Percentiles rank a stretch among this genome's conserved stretches.
Conservation (phyloP, 2,797 vertebrate genomes). For the Tachyglossus aculeatus region DNA sequence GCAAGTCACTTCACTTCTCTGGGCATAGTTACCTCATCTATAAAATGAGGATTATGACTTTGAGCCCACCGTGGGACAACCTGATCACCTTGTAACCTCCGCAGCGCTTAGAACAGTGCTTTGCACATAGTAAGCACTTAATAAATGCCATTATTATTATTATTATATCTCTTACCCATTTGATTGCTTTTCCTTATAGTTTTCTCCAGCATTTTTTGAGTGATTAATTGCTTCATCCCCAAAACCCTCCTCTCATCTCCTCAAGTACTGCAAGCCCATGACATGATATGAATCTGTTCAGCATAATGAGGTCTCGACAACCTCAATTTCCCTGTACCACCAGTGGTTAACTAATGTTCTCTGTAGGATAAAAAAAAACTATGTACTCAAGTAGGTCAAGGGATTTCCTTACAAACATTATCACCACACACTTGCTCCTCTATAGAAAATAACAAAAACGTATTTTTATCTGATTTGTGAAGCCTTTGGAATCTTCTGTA, state of each 20-base stretch:
- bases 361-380: slow-evolving; percentile 31
- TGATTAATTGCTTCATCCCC: slow-evolving; percentile 26
- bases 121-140: no score
- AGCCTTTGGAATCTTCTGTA: slow-evolving; percentile 42
- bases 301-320: slow-evolving; percentile 3
- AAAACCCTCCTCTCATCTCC: neutral
- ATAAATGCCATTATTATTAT: no score
- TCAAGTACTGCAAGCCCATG: slow-evolving; percentile 15
- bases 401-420: slow-evolving; percentile 56
- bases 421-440: slow-evolving; percentile 2
- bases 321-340: slow-evolving; percentile 16
- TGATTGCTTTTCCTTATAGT: no score
- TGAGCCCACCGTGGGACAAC: no score
- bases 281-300: slow-evolving; percentile 8
- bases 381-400: slow-evolving; percentile 49
- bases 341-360: slow-evolving; percentile 34
- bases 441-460: slow-evolving; percentile 44
- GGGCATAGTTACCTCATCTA: no score
- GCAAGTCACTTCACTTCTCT: no score
- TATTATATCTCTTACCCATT: no score
- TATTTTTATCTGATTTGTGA: slow-evolving; percentile 48
- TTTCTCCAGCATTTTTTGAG: slow-evolving; percentile 11
- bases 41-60: no score
- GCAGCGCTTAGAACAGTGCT: no score
- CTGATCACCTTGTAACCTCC: no score